Percentiles rank a stretch among this genome's conserved stretches.
phyloP scores from a whole-genome alignment of 1,140 invertebrate species.

The Sinonovacula constricta region DNA sequence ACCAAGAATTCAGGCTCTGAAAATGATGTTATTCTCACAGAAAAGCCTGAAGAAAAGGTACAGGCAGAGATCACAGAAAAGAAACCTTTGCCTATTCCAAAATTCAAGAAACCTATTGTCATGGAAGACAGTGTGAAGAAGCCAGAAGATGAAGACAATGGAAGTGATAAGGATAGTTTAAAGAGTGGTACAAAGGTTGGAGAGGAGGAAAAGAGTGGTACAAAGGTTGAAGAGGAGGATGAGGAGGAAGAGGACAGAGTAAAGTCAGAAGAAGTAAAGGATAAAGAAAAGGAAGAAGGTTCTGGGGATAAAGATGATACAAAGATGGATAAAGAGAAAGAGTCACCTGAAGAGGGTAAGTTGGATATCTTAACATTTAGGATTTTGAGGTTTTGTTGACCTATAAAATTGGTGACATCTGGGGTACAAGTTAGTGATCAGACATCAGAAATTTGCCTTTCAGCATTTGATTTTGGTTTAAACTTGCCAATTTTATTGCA shows the following conservation, averaged over 20 bases:
- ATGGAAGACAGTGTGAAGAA: neutral
- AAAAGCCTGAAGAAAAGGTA: constrained; percentile 1
- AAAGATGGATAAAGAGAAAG: neutral
- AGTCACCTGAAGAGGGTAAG: neutral
- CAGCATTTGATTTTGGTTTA: too few species aligned
- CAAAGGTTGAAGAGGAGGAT: constrained; percentile 4
- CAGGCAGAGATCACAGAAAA: neutral
- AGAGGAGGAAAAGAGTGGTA: neutral
- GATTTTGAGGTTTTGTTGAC: neutral
- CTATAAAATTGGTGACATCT: constrained; percentile 9
- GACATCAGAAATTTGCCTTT: too few species aligned
- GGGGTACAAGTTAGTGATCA: too few species aligned
- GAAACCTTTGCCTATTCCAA: neutral
- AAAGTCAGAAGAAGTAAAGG: neutral
- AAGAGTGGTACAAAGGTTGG: constrained; percentile 10
- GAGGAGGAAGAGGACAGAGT: neutral
- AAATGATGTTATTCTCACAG: too few species aligned
- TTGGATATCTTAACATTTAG: neutral
- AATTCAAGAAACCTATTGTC: neutral
- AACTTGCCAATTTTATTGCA: too few species aligned
- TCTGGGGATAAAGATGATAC: neutral
- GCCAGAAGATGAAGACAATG: neutral
- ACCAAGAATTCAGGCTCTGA: too few species aligned
- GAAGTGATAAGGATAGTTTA: constrained; percentile 6
- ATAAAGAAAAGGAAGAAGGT: constrained; percentile 8